Conservation (phyloP, 1,140 invertebrate species). For the Arctopsyche grandis region DNA sequence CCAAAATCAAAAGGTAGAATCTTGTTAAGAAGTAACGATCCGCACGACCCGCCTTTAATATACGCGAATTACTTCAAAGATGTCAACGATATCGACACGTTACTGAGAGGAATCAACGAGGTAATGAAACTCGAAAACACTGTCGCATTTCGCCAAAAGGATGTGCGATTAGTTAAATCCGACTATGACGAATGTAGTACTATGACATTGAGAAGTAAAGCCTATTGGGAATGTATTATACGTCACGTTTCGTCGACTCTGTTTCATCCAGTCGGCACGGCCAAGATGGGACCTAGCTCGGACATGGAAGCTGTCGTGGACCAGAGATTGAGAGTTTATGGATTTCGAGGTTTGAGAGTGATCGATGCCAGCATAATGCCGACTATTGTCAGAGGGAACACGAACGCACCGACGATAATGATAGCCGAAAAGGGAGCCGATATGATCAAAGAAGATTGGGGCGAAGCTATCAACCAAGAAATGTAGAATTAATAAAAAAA, state of each 20-base stretch:
- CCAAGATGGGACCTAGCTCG: slow-evolving; percentile 67
- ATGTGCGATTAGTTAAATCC: slow-evolving; percentile 59
- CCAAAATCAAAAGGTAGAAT: slow-evolving; percentile 72
- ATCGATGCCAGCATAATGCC: slow-evolving; percentile 81
- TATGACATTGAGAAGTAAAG: slow-evolving; percentile 60
- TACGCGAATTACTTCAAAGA: slow-evolving; percentile 75
- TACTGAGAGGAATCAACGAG: slow-evolving; percentile 68
- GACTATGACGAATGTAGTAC: slow-evolving; percentile 61
- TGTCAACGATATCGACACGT: slow-evolving; percentile 65
- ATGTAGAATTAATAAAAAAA: neutral
- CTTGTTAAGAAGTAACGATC: slow-evolving; percentile 67
- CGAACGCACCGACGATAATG: slow-evolving; percentile 76
- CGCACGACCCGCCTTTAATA: slow-evolving; percentile 71
- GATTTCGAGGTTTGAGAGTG: slow-evolving; percentile 70
- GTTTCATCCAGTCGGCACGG: slow-evolving; percentile 65
- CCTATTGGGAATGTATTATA: slow-evolving; percentile 61
- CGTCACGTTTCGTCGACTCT: slow-evolving; percentile 57
- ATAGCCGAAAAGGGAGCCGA: slow-evolving; percentile 75
- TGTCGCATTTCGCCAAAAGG: slow-evolving; percentile 60
- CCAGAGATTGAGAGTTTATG: slow-evolving; percentile 68
- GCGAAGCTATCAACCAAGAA: slow-evolving; percentile 24
- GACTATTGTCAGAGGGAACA: slow-evolving; percentile 73
- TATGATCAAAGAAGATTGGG: slow-evolving; percentile 62
- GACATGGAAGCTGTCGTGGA: slow-evolving; percentile 72
- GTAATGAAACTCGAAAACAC: slow-evolving; percentile 65